Percentiles rank a stretch among this genome's conserved stretches.
phyloP scores from a whole-genome alignment of 2,797 vertebrate genomes.

The Nannoperca australis region DNA sequence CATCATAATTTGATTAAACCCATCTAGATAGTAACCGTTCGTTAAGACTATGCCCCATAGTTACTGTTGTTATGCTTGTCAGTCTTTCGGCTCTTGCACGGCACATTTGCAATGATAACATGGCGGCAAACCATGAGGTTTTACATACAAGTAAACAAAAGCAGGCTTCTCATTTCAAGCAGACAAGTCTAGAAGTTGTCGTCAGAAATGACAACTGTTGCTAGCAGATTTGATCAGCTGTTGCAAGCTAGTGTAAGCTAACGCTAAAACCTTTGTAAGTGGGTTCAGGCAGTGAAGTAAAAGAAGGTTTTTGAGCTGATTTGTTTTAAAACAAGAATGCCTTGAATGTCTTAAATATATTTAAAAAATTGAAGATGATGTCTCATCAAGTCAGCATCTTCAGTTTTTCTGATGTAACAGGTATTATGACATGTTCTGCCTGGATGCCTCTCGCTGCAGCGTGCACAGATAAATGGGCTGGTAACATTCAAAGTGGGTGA shows the following conservation, averaged over 20 bases:
- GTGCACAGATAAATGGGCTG: background rate
- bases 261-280: background rate
- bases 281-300: background rate
- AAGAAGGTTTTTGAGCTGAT: background rate
- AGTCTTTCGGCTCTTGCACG: background rate
- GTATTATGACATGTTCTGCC: background rate
- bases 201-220: background rate
- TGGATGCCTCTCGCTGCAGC: accelerated
- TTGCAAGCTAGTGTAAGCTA: background rate
- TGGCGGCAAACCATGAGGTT: background rate
- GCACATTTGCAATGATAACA: background rate
- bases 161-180: no score
- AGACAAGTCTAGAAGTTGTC: background rate
- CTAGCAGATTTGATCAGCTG: background rate
- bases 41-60: background rate
- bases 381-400: background rate
- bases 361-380: background rate
- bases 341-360: background rate
- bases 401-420: background rate
- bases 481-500: background rate
- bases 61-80: background rate
- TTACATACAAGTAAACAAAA: background rate
- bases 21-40: background rate
- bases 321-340: background rate
- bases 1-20: background rate